Evolutionary conservation across 2,113 vertebrate genomes (phyloP), one percentile per base, ranked within the genome.

Genomic region (Bettongia penicillata): DNA sequence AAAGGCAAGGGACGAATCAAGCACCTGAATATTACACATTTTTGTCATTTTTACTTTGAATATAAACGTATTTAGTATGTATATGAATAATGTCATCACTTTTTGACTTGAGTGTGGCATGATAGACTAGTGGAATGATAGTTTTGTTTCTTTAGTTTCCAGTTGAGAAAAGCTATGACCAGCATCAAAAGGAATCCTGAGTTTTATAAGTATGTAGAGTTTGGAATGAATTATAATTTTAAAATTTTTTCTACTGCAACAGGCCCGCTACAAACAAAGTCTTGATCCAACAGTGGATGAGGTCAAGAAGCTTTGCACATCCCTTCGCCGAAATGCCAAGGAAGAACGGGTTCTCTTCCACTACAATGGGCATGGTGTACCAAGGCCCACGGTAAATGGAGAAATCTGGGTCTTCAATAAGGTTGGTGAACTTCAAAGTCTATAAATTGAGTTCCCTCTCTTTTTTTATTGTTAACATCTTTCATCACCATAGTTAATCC

Each of bases 321-420:
- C 99, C 0, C 97, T 99, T 95, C 99, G 99, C 22, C 99, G 99
- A 3, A 99, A 99, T 0, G 99, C 99, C 98, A 99, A 99, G 98
- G 99, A 99, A 95, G 99, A 99, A 98, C 98, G 99, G 0, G 99
- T 99, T 8, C 99, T 99, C 94, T 99, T 99, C 98, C 99, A 99
- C 98, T 99, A 99, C 98, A 99, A 99, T 0, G 99, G 99, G n/a
- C 99, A 99, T 0, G 99, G 99, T 0, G 99, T 99, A 48, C 99
- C 99, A 51, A 98, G 99, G 94, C 99, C 99, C 28, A 99, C 99
- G 0, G 99, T 99, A 90, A 99, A 99, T 0, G 99, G 99, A 0
- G 99, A 99, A 98, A 99, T 99, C 98, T 99, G 99, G 99, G 99
- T 99, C 97, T 99, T 99, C 98, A 99, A 99, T 94, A 99, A 99